A percentile compares a stretch with the other conserved stretches of the same genome.
phyloP scores from a whole-genome alignment of 2,888 invertebrate species.

The Sarcophaga variegata region DNA sequence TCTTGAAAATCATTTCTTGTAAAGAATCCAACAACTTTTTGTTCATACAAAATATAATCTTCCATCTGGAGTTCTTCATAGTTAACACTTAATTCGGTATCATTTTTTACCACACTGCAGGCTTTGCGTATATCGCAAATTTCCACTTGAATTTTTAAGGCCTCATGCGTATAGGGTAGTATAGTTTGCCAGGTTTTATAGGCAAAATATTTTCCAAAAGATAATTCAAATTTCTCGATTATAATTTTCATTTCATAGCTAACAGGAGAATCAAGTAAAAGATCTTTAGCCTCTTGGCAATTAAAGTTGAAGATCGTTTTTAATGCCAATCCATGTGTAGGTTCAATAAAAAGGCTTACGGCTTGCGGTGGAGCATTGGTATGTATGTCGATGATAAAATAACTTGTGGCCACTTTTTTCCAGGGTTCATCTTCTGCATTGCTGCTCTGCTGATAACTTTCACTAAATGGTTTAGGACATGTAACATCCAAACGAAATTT shows the following conservation, averaged over 20 bases:
- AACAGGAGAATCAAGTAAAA: slow-evolving; percentile 66
- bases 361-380: slow-evolving; percentile 68
- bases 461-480: slow-evolving; percentile 58
- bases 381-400: slow-evolving; percentile 65
- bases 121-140: slow-evolving; percentile 69
- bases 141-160: slow-evolving; percentile 49
- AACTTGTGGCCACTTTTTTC: slow-evolving; percentile 60
- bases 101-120: slow-evolving; percentile 58
- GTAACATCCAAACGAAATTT: slow-evolving; percentile 70
- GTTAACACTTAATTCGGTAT: slow-evolving; percentile 33
- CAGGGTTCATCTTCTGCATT: slow-evolving; percentile 45
- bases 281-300: slow-evolving; percentile 66
- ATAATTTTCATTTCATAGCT: slow-evolving; percentile 64
- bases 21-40: slow-evolving; percentile 51
- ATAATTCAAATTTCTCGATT: slow-evolving; percentile 52
- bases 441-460: slow-evolving; percentile 5
- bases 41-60: slow-evolving; percentile 47
- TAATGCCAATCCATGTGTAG: slow-evolving; percentile 56
- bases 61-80: slow-evolving; percentile 49
- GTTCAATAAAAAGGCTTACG: slow-evolving; percentile 41
- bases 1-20: slow-evolving; percentile 62
- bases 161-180: slow-evolving; percentile 53
- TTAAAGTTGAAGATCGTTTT: slow-evolving; percentile 64
- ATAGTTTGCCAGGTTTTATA: slow-evolving; percentile 66
- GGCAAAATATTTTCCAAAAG: slow-evolving; percentile 66